phyloP scores from a whole-genome alignment of 2,113 vertebrate genomes.

The Tetrao urogallus region DNA sequence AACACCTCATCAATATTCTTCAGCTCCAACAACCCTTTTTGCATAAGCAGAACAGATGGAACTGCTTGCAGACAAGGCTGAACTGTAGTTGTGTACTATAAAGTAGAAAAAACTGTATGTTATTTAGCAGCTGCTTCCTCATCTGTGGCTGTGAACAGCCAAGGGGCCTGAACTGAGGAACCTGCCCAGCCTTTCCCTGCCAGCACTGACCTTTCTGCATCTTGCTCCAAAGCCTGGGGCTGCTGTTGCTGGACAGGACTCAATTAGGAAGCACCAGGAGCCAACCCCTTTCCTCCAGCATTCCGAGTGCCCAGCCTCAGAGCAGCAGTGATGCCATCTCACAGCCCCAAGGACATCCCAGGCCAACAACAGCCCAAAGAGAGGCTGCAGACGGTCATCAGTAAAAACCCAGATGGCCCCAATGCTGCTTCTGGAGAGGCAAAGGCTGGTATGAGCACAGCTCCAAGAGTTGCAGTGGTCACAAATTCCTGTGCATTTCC shows the following conservation, averaged over 20 bases:
- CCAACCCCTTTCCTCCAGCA: background rate
- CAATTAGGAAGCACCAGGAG: background rate
- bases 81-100: background rate
- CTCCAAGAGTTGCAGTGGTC: accelerated
- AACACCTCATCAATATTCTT: background rate
- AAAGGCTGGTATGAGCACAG: background rate
- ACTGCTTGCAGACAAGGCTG: background rate
- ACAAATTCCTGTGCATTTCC: background rate
- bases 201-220: background rate
- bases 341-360: background rate
- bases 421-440: too few relatives aligned
- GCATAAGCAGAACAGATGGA: background rate
- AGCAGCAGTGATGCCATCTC: accelerated
- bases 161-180: background rate
- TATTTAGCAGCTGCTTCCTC: background rate
- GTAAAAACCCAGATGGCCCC: background rate
- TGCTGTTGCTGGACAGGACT: accelerated
- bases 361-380: background rate
- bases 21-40: background rate
- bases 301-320: background rate
- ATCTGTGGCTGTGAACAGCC: background rate
- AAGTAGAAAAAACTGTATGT: background rate
- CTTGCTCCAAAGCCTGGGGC: background rate
- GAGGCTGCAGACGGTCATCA: background rate
- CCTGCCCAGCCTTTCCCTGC: accelerated